Conservation (phyloP, 2,888 invertebrate genomes). For the Byasa hedistus region DNA sequence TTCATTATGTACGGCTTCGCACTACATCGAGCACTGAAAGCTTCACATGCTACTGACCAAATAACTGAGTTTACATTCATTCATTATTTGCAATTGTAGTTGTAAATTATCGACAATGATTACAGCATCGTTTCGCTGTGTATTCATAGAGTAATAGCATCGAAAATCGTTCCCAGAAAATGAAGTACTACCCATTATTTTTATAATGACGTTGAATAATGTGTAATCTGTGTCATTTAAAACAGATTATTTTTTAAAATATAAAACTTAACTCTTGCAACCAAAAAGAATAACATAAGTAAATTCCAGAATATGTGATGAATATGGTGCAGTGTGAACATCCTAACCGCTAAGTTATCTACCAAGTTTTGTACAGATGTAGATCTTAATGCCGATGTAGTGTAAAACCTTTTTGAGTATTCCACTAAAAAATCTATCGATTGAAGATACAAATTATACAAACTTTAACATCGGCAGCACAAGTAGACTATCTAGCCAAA, state of each 20-base stretch:
- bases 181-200: neutral
- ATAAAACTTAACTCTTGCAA: too few relatives aligned
- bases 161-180: neutral
- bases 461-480: neutral
- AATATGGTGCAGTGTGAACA: too few relatives aligned
- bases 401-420: too few relatives aligned
- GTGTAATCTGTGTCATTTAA: neutral
- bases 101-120: slow-evolving; percentile 20
- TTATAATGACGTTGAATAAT: neutral
- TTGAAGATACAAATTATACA: neutral
- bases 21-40: slow-evolving; percentile 49
- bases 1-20: slow-evolving; percentile 43
- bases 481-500: neutral
- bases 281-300: too few relatives aligned
- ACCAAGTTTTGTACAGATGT: too few relatives aligned
- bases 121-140: slow-evolving; percentile 7
- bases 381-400: too few relatives aligned
- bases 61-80: slow-evolving; percentile 53
- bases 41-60: slow-evolving; percentile 48
- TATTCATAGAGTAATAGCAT: slow-evolving; percentile 1
- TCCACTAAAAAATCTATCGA: too few relatives aligned
- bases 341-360: too few relatives aligned
- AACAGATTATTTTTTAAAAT: too few relatives aligned
- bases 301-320: too few relatives aligned
- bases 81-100: slow-evolving; percentile 36